A percentile compares a stretch with the other conserved stretches of the same genome.
Conservation (phyloP, 1,140 invertebrate genomes). For the Elymnias hypermnestra region DNA sequence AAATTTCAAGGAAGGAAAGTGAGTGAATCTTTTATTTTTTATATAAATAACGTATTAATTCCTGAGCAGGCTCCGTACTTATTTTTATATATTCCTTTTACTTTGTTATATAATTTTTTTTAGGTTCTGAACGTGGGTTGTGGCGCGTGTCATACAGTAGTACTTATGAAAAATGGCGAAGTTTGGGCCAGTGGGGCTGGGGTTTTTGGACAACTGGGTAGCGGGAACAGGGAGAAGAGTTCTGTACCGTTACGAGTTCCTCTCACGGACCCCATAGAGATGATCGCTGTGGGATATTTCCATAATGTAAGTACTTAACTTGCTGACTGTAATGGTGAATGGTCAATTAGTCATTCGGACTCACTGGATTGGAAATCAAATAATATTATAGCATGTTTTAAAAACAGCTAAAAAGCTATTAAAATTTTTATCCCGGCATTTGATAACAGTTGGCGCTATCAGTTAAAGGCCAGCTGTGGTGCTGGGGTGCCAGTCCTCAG, state of each 20-base stretch:
- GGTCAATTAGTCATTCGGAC: no score
- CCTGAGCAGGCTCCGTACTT: no score
- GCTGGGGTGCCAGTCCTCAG: constrained; percentile 57
- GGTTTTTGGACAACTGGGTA: constrained; percentile 57
- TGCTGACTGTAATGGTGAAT: no score
- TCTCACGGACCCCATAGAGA: constrained; percentile 29
- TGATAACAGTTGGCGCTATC: constrained; percentile 43
- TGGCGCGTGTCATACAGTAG: constrained; percentile 54
- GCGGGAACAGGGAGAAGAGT: constrained; percentile 39
- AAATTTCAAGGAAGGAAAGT: constrained; percentile 62
- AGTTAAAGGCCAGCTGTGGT: constrained; percentile 34
- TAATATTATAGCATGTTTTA: no score
- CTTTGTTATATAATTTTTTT: no score
- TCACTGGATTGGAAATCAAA: no score
- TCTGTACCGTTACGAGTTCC: constrained; percentile 38
- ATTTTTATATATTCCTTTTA: no score
- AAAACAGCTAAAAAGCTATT: no score
- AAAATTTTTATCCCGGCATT: no score
- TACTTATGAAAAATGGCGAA: constrained; percentile 48
- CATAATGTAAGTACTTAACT: constrained; percentile 51
- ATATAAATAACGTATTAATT: neutral
- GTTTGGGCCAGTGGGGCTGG: constrained; percentile 55
- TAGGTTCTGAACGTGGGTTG: constrained; percentile 55
- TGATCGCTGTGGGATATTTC: constrained; percentile 53
- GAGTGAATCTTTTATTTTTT: neutral